Evolutionary conservation across 37 sponge, comb jelly and placozoan genomes (phyloP).

Genomic region (Beroe ovata): DNA sequence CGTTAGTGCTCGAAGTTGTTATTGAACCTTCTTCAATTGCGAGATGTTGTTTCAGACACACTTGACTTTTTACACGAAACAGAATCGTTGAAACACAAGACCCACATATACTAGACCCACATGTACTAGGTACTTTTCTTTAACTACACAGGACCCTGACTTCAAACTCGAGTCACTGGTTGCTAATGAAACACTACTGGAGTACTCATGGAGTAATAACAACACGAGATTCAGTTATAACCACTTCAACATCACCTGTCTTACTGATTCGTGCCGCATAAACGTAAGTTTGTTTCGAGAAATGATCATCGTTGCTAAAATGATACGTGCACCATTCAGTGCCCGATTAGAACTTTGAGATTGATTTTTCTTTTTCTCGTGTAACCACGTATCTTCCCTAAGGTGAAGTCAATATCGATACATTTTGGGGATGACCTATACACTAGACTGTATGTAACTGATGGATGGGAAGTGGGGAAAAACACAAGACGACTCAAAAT

Average conservation of each 20-base stretch:
- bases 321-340: too few species aligned
- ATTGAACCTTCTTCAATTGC: too few species aligned
- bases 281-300: background rate
- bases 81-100: too few species aligned
- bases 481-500: background rate
- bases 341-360: too few species aligned
- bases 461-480: background rate
- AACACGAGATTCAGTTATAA: background rate
- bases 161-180: background rate
- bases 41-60: too few species aligned
- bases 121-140: background rate
- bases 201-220: background rate
- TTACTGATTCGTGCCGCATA: background rate
- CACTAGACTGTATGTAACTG: background rate
- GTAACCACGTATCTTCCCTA: too few species aligned
- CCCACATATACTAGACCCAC: too few species aligned
- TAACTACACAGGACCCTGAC: background rate
- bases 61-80: too few species aligned
- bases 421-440: background rate
- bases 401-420: background rate
- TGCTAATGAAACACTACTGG: background rate
- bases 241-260: background rate
- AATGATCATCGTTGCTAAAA: background rate
- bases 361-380: too few species aligned
- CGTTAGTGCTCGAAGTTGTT: too few species aligned